These are phyloP conservation scores for Drosophila nr. perissopoda DNA, from an alignment of 2,888 invertebrate species.

Conservation along the genomic window DNA sequence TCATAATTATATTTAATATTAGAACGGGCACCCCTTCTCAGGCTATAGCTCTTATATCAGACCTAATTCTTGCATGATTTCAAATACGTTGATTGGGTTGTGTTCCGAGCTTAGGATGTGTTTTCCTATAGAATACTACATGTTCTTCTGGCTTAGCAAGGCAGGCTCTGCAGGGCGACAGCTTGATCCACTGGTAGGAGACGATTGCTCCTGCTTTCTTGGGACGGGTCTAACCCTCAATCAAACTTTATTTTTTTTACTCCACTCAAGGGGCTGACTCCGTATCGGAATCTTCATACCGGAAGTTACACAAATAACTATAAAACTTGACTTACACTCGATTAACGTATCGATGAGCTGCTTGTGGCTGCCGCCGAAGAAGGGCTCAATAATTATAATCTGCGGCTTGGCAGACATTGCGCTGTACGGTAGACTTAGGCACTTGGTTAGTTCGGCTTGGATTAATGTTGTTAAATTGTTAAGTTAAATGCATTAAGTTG, in stretches of 20 bases:
- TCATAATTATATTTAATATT: neutral
- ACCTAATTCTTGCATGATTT: neutral
- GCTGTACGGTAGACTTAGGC: neutral
- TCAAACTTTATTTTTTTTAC: neutral
- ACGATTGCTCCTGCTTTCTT: neutral
- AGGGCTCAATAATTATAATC: conserved; percentile 88
- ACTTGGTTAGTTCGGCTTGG: conserved; percentile 2
- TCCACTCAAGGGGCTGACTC: neutral
- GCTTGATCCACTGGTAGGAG: neutral
- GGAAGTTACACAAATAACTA: neutral
- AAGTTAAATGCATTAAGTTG: conserved; percentile 30
- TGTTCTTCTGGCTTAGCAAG: neutral
- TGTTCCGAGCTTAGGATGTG: neutral
- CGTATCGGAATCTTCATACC: neutral
- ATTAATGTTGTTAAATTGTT: conserved; percentile 29
- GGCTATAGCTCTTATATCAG: neutral
- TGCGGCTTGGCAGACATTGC: conserved; percentile 77
- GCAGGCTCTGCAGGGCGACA: neutral
- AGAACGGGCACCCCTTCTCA: neutral
- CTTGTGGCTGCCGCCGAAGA: conserved; percentile 90
- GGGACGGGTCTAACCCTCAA: neutral
- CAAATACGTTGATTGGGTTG: neutral
- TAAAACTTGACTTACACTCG: conserved; percentile 78
- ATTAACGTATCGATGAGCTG: conserved; percentile 87
- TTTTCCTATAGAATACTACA: neutral